phyloP scores from a whole-genome alignment of 2,113 vertebrate species.

The Smithornis capensis region DNA sequence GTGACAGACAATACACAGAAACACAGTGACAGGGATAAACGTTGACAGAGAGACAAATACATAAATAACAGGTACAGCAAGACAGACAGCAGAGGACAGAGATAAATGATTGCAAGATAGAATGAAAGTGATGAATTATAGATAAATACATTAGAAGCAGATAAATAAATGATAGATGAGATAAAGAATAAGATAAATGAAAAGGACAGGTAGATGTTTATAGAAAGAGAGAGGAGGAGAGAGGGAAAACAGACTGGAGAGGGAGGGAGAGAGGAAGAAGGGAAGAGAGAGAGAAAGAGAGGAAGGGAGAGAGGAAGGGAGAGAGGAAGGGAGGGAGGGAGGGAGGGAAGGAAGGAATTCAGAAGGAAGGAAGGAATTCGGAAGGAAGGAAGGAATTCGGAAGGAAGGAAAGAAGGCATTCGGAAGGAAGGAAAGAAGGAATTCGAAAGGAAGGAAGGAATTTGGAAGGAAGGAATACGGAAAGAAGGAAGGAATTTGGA shows the following conservation, averaged over 20 bases:
- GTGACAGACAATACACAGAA: conserved; percentile 44
- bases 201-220: not conserved
- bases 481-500: no score
- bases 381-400: not conserved
- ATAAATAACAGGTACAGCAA: conserved; percentile 34
- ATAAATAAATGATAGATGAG: conserved; percentile 42
- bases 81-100: conserved; percentile 26
- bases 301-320: no score
- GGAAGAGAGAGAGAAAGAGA: accelerated
- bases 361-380: no score
- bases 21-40: conserved; percentile 34
- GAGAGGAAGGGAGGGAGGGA: no score
- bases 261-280: accelerated
- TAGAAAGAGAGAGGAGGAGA: not conserved
- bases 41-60: conserved; percentile 6
- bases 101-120: conserved; percentile 18
- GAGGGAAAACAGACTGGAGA: no score
- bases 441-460: accelerated
- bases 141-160: conserved; percentile 21
- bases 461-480: no score
- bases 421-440: no score
- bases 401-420: no score
- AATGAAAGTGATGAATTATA: conserved; percentile 18
- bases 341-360: accelerated
- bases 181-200: not conserved